Percentiles rank a stretch among this genome's conserved stretches.
phyloP scores from a whole-genome alignment of 2,113 vertebrate species.

The Geococcyx californianus region DNA sequence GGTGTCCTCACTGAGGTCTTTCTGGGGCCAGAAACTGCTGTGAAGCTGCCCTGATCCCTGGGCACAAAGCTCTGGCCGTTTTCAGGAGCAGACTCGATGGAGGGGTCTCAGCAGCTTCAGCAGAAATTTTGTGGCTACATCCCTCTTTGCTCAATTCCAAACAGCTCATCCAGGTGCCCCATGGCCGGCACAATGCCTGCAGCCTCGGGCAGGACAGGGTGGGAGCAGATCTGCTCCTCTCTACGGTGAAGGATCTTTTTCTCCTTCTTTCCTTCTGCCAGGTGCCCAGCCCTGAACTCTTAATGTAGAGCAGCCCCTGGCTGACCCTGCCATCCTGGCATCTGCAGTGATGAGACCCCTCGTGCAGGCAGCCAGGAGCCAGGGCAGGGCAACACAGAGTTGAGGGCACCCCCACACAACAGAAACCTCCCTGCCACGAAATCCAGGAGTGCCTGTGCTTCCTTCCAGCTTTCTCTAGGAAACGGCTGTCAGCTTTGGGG shows the following conservation, averaged over 20 bases:
- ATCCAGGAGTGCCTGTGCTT: fast-evolving
- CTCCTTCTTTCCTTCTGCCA: too few species aligned
- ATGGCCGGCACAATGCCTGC: neutral
- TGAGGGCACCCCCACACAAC: too few species aligned
- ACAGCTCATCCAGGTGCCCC: fast-evolving
- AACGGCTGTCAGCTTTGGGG: neutral
- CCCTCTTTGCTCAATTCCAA: neutral
- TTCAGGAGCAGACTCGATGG: fast-evolving
- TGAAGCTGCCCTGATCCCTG: neutral
- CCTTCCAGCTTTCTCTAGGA: neutral
- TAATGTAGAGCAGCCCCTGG: neutral
- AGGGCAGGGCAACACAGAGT: neutral
- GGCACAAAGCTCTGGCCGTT: fast-evolving
- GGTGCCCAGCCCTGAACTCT: neutral
- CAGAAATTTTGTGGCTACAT: neutral
- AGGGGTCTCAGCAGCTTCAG: neutral
- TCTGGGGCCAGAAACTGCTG: neutral
- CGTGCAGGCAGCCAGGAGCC: neutral
- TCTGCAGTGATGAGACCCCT: neutral
- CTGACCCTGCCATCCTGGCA: neutral
- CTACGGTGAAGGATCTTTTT: too few species aligned
- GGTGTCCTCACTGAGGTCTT: neutral
- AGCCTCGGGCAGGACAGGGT: neutral
- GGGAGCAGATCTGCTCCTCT: too few species aligned
- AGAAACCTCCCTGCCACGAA: neutral